Evolutionary conservation across 2,888 invertebrate species (phyloP), one percentile per base, ranked within the genome.

Genomic region (Ophion obscuratus): DNA sequence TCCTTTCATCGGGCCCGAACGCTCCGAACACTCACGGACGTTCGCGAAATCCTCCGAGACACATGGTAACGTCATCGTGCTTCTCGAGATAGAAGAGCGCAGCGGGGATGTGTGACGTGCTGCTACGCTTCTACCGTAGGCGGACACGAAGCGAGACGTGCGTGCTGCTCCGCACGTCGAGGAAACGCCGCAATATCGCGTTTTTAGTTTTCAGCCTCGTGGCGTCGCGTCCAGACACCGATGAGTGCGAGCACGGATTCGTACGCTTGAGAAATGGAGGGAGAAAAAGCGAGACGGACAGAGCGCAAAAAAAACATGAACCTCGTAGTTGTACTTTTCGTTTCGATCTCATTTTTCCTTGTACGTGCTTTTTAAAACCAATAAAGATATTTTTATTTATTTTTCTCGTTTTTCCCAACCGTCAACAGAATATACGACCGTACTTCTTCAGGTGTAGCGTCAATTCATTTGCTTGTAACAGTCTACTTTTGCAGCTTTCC

Each of bases 301-400:
- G 31, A 71, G 17, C 59, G 9, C 1, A 47, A 57, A 5, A 70
- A 17, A 31, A 71, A 31, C 71, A 7, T 24, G 47, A 66, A 66
- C 31, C 31, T 78, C 67, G 66, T 83, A 53, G 24, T 62, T 40
- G 20, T n/a, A 24, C 53, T 73, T 76, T 53, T 68, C 64, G 67
- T 81, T 44, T 68, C 64, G 67, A 36, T 79, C 71, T 79, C 66
- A 67, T 77, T 80, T 27, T 74, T 66, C 59, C 44, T 47, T 44
- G n/a, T 61, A 79, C 85, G 71, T 62, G 76, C 83, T 83, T 79
- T 82, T 74, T 70, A 79, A 61, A 82, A 66, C 59, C 20, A 59
- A 47, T 40, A 67, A 24, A 47, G 17, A 36, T 20, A n/a, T 71
- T 83, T 77, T 77, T 14, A 10, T 24, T 40, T 40, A 9, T 61